Conservation (phyloP, 1,140 invertebrate species). For the Proales similis region DNA sequence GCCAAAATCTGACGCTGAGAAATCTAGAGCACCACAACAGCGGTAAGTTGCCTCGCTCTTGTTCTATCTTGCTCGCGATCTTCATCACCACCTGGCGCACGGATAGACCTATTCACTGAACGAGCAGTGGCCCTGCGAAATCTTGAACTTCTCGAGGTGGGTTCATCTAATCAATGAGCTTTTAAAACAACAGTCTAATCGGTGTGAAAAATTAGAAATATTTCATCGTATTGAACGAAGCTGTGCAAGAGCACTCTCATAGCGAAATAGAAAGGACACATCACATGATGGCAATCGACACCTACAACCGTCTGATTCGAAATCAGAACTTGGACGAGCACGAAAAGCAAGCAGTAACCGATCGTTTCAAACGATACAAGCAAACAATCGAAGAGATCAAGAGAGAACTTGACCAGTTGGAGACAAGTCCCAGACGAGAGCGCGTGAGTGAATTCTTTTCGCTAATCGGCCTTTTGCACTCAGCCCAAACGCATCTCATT, state of each 20-base stretch:
- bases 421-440: no score
- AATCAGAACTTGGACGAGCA: no score
- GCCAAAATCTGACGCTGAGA: constrained; percentile 8
- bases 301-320: no score
- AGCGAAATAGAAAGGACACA: constrained; percentile 32
- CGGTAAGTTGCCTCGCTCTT: background rate
- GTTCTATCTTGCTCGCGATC: background rate
- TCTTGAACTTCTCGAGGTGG: constrained; percentile 25
- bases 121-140: constrained; percentile 19
- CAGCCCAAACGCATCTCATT: no score
- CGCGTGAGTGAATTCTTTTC: no score
- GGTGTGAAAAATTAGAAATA: constrained; percentile 6
- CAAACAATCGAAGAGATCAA: no score
- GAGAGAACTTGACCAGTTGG: no score
- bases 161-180: background rate
- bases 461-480: no score
- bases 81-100: background rate
- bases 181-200: background rate
- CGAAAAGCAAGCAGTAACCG: no score
- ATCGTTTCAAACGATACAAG: no score
- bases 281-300: constrained; percentile 31
- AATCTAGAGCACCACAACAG: constrained; percentile 32
- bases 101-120: constrained; percentile 18
- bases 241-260: constrained; percentile 16
- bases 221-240: constrained; percentile 18